phyloP scores from a whole-genome alignment of 2,888 invertebrate species.

The Rugalucina vietnamica region DNA sequence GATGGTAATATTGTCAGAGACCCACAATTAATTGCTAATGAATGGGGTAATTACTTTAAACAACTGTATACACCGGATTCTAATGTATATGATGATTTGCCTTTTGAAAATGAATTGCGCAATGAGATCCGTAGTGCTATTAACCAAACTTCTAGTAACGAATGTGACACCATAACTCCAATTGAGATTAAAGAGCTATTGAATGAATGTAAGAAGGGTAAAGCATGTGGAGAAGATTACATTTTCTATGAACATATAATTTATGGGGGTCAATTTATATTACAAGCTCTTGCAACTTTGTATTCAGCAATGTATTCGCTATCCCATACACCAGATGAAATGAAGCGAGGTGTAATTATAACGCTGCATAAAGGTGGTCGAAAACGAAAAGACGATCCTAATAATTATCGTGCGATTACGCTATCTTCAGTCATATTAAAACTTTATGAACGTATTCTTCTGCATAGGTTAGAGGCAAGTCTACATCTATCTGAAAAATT shows the following conservation, averaged over 20 bases:
- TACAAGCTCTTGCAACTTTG: neutral
- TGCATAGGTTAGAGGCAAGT: neutral
- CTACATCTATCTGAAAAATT: neutral
- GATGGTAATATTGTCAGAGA: neutral
- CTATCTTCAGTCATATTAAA: neutral
- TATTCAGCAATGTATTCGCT: neutral
- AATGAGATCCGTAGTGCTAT: neutral
- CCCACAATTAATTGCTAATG: neutral
- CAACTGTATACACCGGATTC: neutral
- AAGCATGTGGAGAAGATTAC: neutral
- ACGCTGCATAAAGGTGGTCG: neutral
- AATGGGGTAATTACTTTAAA: neutral
- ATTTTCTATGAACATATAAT: neutral
- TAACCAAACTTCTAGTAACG: neutral
- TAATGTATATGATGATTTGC: neutral
- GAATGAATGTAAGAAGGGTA: neutral
- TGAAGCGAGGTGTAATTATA: slow-evolving; percentile 4
- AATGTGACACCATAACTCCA: neutral
- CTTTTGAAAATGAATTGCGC: neutral
- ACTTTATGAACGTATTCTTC: neutral
- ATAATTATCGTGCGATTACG: neutral
- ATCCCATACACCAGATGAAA: neutral
- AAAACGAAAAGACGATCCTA: slow-evolving; percentile 18
- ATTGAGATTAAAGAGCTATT: neutral
- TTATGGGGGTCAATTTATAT: neutral